A percentile compares a stretch with the other conserved stretches of the same genome.
phyloP scores from a whole-genome alignment of 2,888 invertebrate species.

The Schizaphis graminum region DNA sequence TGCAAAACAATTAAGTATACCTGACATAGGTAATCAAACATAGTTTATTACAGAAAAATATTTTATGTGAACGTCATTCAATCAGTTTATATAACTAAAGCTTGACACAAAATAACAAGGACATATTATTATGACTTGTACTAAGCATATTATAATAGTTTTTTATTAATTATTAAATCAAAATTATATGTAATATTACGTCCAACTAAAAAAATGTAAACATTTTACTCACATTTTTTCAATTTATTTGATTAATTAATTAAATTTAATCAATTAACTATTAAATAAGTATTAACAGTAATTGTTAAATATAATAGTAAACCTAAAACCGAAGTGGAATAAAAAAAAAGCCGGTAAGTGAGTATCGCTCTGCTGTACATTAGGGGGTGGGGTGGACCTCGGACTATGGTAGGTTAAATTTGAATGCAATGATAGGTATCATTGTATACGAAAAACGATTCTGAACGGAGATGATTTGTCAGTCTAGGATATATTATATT shows the following conservation, averaged over 20 bases:
- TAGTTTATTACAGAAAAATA: background rate
- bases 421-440: no score
- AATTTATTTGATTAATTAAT: background rate
- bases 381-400: no score
- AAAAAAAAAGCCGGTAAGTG: no score
- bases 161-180: background rate
- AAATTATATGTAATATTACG: background rate
- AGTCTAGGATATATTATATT: no score
- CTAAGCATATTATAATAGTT: background rate
- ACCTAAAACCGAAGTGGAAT: background rate
- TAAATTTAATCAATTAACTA: background rate
- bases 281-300: background rate
- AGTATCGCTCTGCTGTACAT: no score
- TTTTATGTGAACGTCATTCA: background rate
- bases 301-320: background rate
- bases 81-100: conserved; percentile 34
- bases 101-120: conserved; percentile 20
- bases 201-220: background rate
- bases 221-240: background rate
- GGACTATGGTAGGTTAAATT: no score
- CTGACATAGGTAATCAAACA: background rate
- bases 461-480: no score
- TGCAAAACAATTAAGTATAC: background rate
- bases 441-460: no score
- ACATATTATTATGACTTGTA: background rate